phyloP scores from a whole-genome alignment of 92 coral and sea anemone genomes.

The Porites cylindrica region DNA sequence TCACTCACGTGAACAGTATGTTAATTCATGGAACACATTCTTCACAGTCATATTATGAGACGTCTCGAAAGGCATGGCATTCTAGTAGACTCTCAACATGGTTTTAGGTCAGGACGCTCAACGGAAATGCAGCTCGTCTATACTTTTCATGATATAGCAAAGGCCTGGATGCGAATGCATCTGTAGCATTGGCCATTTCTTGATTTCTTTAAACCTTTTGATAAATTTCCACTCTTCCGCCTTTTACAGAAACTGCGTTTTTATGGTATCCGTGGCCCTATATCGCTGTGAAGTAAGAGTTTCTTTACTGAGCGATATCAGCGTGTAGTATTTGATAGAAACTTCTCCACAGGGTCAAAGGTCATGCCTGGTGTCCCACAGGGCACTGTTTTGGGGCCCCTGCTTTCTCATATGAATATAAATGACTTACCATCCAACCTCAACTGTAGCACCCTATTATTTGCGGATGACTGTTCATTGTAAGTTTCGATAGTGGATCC shows the following conservation, averaged over 20 bases:
- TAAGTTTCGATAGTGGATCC: neutral
- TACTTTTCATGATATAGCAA: neutral
- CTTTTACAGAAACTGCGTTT: neutral
- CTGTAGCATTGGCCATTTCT: neutral
- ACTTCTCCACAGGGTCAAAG: neutral
- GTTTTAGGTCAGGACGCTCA: constrained; percentile 44
- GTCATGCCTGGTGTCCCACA: neutral
- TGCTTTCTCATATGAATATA: neutral
- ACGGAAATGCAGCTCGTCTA: neutral
- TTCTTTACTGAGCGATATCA: constrained; percentile 5
- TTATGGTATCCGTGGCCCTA: neutral
- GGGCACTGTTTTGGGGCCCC: constrained; percentile 1
- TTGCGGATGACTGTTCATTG: neutral
- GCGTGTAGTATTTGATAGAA: neutral
- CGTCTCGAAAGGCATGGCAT: constrained; percentile 25
- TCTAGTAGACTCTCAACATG: constrained; percentile 23
- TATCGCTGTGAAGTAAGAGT: neutral
- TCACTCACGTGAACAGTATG: constrained; percentile 36
- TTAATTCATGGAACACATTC: constrained; percentile 48
- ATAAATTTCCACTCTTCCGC: neutral
- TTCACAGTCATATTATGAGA: constrained; percentile 32
- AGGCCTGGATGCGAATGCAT: constrained; percentile 1
- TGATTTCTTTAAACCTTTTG: neutral
- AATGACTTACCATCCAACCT: neutral
- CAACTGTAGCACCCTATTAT: neutral